Conservation (phyloP, 1,140 invertebrate species). For the Drosophila bocki region DNA sequence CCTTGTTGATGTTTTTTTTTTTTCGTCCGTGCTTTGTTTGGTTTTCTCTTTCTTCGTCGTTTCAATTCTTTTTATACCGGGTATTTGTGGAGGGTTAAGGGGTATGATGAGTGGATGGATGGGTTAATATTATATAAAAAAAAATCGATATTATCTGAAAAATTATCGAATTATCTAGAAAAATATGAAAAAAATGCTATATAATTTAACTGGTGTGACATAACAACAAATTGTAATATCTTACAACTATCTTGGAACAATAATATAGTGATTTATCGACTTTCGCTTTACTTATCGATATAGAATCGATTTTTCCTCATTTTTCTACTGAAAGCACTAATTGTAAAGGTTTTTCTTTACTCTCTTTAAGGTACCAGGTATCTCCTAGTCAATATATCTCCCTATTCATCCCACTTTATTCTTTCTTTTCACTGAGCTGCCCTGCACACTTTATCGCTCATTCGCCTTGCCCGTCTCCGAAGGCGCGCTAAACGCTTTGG, state of each 20-base stretch:
- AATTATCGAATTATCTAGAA: no score
- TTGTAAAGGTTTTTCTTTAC: background rate
- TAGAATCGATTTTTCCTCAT: background rate
- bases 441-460: slow-evolving; percentile 77
- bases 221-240: no score
- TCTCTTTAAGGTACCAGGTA: background rate
- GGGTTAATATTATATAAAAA: background rate
- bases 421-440: slow-evolving; percentile 29
- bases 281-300: background rate
- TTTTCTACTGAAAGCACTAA: background rate
- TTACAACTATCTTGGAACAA: no score
- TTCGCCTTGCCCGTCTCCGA: slow-evolving; percentile 60
- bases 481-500: slow-evolving; percentile 79
- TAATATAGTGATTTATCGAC: background rate
- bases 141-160: no score
- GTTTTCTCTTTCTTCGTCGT: slow-evolving; percentile 36
- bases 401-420: background rate
- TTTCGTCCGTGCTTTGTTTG: slow-evolving; percentile 40
- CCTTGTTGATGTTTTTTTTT: slow-evolving; percentile 57
- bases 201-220: no score
- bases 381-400: background rate
- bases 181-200: no score
- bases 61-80: slow-evolving; percentile 23
- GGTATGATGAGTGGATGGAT: background rate
- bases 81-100: background rate